Conservation (phyloP, 2,797 vertebrate genomes). For the Bucorvus abyssinicus region DNA sequence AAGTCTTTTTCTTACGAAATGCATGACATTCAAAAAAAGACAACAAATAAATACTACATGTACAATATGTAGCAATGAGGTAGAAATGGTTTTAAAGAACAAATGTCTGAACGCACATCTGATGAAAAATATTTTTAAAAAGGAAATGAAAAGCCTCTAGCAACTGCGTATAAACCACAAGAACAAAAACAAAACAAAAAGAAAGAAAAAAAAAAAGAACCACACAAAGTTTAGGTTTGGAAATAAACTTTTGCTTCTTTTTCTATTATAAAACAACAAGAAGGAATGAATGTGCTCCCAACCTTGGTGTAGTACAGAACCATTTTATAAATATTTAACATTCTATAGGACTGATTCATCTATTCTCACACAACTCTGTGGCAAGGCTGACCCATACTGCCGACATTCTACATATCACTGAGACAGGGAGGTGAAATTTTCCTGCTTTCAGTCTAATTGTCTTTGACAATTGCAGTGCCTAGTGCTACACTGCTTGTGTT, state of each 20-base stretch:
- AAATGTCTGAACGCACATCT: constrained; percentile 83
- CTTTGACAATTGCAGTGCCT: constrained; percentile 83
- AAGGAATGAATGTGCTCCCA: constrained; percentile 87
- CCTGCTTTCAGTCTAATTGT: constrained; percentile 84
- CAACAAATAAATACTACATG: constrained; percentile 98
- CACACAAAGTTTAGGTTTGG: constrained; percentile 69
- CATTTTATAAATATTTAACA: constrained; percentile 86
- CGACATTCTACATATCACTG: constrained; percentile 82
- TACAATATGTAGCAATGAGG: constrained; percentile 99
- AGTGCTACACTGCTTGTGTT: constrained; percentile 81
- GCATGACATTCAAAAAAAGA: constrained; percentile 98
- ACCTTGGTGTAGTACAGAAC: constrained; percentile 82
- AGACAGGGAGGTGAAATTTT: constrained; percentile 83
- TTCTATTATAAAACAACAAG: constrained; percentile 78
- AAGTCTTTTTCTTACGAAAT: constrained; percentile 90
- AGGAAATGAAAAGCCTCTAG: constrained; percentile 78
- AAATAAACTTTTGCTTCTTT: constrained; percentile 80
- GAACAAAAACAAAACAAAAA: constrained; percentile 47
- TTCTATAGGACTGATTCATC: constrained; percentile 83
- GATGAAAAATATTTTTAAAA: constrained; percentile 78
- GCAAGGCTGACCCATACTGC: constrained; percentile 82
- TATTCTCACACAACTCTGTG: constrained; percentile 80
- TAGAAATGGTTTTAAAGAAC: constrained; percentile 99
- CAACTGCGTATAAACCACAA: constrained; percentile 77
- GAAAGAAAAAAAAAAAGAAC: not conserved